These are phyloP conservation scores for Leptinotarsa juncta DNA, from an alignment of 2,888 invertebrate species.

Conservation along the genomic window DNA sequence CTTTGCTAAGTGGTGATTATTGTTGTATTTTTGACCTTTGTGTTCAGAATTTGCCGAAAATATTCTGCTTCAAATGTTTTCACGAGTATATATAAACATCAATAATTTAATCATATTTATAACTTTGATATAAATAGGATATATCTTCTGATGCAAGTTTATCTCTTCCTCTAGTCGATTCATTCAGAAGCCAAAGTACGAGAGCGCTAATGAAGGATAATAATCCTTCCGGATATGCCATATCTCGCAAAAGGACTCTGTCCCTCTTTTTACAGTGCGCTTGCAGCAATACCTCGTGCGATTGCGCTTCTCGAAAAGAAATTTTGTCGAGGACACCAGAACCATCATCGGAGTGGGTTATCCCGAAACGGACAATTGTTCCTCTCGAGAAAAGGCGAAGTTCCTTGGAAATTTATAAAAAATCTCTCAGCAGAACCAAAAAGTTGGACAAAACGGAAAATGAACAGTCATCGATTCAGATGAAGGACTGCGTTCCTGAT, in stretches of 20 bases:
- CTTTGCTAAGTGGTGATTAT: no score
- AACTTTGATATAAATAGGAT: no score
- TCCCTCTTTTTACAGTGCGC: conserved; percentile 26
- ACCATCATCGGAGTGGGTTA: not conserved
- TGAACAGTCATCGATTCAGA: not conserved
- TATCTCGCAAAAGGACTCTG: not conserved
- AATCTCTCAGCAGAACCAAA: not conserved
- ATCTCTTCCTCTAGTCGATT: not conserved
- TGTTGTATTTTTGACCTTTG: no score
- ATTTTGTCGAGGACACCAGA: not conserved
- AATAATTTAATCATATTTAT: no score
- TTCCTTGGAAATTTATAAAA: conserved; percentile 10
- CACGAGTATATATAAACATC: no score
- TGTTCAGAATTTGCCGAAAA: no score
- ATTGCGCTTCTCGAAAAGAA: conserved; percentile 23
- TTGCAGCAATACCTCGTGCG: conserved; percentile 30
- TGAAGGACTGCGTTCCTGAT: not conserved
- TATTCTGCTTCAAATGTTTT: no score
- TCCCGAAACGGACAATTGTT: not conserved
- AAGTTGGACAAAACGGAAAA: not conserved
- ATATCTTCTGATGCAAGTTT: no score
- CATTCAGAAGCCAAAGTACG: not conserved
- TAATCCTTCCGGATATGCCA: no score
- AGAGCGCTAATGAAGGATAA: not conserved
- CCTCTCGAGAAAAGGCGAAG: not conserved